Conservation (phyloP, 1,140 invertebrate species). For the Ridgeia piscesae region DNA sequence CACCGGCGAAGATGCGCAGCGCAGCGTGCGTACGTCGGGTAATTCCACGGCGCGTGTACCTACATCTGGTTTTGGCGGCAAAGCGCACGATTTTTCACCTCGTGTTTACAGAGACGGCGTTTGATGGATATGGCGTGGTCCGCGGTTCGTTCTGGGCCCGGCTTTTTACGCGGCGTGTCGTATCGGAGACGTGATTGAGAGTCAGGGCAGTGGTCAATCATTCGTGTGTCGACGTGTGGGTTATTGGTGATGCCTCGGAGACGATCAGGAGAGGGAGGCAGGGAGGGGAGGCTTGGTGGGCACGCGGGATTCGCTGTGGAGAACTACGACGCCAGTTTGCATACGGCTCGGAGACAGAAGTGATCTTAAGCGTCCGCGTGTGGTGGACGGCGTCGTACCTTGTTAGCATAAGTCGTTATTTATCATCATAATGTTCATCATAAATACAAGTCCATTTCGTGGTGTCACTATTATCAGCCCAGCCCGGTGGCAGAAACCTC, state of each 20-base stretch:
- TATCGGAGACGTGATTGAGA: not conserved
- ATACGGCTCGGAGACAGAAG: not conserved
- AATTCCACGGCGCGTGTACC: too few species aligned
- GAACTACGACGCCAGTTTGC: not conserved
- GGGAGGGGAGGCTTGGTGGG: not conserved
- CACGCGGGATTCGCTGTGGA: not conserved
- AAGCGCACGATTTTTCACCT: not conserved
- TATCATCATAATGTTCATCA: too few species aligned
- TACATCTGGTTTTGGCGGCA: not conserved
- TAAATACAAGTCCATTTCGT: not conserved
- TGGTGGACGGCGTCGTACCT: too few species aligned
- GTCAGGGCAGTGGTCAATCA: not conserved
- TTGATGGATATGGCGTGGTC: not conserved
- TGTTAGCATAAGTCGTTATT: too few species aligned
- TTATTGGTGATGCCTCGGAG: not conserved
- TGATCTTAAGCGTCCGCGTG: too few species aligned
- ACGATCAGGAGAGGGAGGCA: not conserved
- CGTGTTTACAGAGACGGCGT: not conserved
- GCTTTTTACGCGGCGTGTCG: not conserved
- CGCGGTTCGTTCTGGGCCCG: not conserved
- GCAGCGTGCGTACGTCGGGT: not conserved
- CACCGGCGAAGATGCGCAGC: not conserved
- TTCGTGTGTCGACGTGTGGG: not conserved
- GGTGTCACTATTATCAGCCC: too few species aligned
- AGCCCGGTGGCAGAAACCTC: too few species aligned